Evolutionary conservation across 2,888 invertebrate genomes (phyloP), one percentile per base, ranked within the genome.

Genomic region (Neria commutata): DNA sequence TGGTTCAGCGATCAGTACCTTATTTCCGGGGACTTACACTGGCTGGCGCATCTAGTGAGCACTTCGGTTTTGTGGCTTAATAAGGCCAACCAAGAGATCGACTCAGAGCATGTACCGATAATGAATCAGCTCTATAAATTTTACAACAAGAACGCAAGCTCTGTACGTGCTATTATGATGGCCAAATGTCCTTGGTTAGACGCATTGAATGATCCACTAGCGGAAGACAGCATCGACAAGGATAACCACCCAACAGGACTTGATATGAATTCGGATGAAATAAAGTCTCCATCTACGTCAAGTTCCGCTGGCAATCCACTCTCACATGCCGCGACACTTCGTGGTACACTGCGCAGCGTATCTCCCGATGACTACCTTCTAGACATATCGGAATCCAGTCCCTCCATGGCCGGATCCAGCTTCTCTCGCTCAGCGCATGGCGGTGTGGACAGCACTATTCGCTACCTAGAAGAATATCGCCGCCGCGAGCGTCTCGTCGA

Each of bases 1-100:
- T 94, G 93, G 93, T 92, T 90, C 75, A 91, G 90, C 73, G 91
- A 92, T 75, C 86, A 87, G 67, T 90, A 92, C 76, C 83, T 94
- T 10, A 82, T 94, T 40, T 92, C 92, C 8, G 93, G 92, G 1
- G 90, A 91, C 74, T 83, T 92, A n/a, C 87, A 88, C 73, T 91
- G 91, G 90, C 81, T 92, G 53, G 91, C 89, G 0, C 89, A 91
- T 78, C 81, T 90, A 67, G 88, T 89, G 17, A 90, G 89, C 74
- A 86, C 87, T 11, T 91, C 91, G 21, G 86, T 90, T 42, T 83
- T 93, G 26, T 92, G 91, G 89, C 83, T 93, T 1, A 92, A 91
- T 81, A 91, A 91, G 82, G 92, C 92, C 3, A 90, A 88, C 59
- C 92, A 92, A 76, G 92, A 92, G 78, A 85, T 88, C 2, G 87